Evolutionary conservation across 2,888 invertebrate species (phyloP).

Genomic region (Amblyjoppa fuscipennis): DNA sequence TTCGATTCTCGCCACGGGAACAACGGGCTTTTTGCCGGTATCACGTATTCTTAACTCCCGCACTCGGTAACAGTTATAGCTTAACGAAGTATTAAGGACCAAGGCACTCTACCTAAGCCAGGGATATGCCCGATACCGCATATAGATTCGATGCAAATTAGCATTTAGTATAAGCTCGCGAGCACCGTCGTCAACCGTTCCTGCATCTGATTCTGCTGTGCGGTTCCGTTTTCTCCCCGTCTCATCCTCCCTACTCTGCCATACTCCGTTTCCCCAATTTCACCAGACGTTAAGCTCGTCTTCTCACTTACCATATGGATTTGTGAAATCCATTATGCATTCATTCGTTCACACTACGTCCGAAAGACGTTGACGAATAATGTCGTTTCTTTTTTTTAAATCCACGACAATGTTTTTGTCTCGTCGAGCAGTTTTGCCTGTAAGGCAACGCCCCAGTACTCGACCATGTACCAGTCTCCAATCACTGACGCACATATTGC

Average conservation of each 20-base stretch:
- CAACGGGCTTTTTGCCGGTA: constrained; percentile 33
- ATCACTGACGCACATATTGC: too few relatives aligned
- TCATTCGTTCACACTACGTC: background rate
- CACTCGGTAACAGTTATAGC: constrained; percentile 45
- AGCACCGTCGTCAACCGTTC: constrained; percentile 71
- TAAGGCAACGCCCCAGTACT: too few relatives aligned
- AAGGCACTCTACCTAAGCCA: constrained; percentile 80
- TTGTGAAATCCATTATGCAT: background rate
- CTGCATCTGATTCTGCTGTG: constrained; percentile 36
- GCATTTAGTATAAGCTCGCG: constrained; percentile 81
- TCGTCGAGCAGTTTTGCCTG: background rate
- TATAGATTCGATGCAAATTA: constrained; percentile 83
- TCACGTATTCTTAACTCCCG: constrained; percentile 43
- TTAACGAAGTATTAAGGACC: constrained; percentile 79
- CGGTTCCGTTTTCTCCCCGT: constrained; percentile 54
- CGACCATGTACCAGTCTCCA: too few relatives aligned
- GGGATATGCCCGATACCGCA: constrained; percentile 82
- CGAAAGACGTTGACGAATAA: background rate
- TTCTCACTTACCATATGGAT: constrained; percentile 19
- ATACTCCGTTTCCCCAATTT: constrained; percentile 57
- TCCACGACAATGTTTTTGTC: background rate
- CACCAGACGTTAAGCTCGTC: constrained; percentile 67
- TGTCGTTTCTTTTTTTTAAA: background rate
- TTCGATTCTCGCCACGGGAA: constrained; percentile 39
- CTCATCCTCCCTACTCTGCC: constrained; percentile 2